Evolutionary conservation across 1,140 invertebrate genomes (phyloP).

Genomic region (Aleiodes sp.): DNA sequence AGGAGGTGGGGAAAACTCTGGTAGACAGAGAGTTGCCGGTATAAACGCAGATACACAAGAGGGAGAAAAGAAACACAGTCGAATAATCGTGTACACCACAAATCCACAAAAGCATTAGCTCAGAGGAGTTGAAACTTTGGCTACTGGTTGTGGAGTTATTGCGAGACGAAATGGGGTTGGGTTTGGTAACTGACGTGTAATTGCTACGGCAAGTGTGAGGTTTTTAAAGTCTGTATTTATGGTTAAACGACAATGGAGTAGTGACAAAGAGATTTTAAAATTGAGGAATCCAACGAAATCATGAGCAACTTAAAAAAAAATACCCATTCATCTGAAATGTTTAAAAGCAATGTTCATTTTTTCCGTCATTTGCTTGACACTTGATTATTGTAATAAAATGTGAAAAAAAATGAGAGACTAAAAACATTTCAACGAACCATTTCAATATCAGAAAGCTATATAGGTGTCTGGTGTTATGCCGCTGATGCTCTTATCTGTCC

Average conservation of each 20-base stretch:
- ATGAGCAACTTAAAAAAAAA: too few relatives aligned
- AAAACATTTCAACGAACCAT: too few relatives aligned
- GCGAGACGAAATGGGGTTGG: conserved; percentile 15
- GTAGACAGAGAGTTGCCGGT: conserved; percentile 24
- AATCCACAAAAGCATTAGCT: conserved; percentile 48
- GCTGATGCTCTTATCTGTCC: conserved; percentile 47
- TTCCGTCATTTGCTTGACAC: too few relatives aligned
- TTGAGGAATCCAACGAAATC: too few relatives aligned
- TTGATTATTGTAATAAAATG: too few relatives aligned
- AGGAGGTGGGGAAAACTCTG: not conserved
- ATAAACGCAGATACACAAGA: not conserved
- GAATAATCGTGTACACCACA: conserved; percentile 52
- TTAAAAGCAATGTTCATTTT: too few relatives aligned
- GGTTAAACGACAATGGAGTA: not conserved
- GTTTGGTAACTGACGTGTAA: not conserved
- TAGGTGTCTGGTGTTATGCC: not conserved
- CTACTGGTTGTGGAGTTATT: not conserved
- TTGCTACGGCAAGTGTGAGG: conserved; percentile 41
- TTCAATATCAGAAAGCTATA: too few relatives aligned
- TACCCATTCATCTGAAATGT: too few relatives aligned
- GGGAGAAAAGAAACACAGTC: conserved; percentile 33
- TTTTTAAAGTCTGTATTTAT: conserved; percentile 46
- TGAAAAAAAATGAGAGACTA: too few relatives aligned
- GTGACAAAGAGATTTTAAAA: not conserved
- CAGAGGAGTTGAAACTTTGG: conserved; percentile 8